phyloP scores from a whole-genome alignment of 2,888 invertebrate genomes.

The Callyntrura guangdongensis region DNA sequence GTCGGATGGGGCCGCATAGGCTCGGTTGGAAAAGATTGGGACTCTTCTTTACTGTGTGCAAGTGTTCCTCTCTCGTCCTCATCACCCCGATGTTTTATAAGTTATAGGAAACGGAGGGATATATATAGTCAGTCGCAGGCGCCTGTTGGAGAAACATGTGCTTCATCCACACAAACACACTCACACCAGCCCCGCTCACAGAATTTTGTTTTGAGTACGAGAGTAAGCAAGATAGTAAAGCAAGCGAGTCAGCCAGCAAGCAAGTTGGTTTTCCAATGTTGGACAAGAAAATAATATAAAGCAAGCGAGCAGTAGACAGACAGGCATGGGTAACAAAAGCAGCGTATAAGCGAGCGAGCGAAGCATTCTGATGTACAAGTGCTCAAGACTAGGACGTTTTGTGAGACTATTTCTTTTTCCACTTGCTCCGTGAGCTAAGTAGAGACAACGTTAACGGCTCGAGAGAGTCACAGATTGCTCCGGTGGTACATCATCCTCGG shows the following conservation, averaged over 20 bases:
- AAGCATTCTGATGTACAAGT: constrained; percentile 68
- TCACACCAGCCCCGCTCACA: constrained; percentile 44
- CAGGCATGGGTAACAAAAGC: no score
- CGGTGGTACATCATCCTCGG: constrained; percentile 70
- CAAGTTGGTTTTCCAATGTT: constrained; percentile 8
- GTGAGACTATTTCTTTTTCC: constrained; percentile 66
- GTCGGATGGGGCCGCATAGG: constrained; percentile 79
- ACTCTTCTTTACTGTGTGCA: constrained; percentile 61
- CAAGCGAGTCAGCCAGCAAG: constrained; percentile 4
- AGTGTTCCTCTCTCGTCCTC: constrained; percentile 42
- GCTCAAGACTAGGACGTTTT: constrained; percentile 69
- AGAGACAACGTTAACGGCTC: constrained; percentile 67
- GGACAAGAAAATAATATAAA: constrained; percentile 21
- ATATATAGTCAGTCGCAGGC: constrained; percentile 82
- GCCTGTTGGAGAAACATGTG: constrained; percentile 83
- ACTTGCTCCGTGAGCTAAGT: constrained; percentile 64
- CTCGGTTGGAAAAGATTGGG: constrained; percentile 77
- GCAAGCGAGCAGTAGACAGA: background rate
- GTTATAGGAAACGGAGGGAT: constrained; percentile 69
- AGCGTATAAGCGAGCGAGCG: background rate
- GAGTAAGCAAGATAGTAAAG: constrained; percentile 44
- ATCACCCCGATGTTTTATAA: constrained; percentile 15
- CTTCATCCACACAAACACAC: constrained; percentile 67
- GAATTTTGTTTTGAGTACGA: constrained; percentile 21
- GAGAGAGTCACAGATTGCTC: constrained; percentile 74